Base-by-base conservation (phyloP, 1,140 invertebrate species). In the Meteorus sp. region DNA sequence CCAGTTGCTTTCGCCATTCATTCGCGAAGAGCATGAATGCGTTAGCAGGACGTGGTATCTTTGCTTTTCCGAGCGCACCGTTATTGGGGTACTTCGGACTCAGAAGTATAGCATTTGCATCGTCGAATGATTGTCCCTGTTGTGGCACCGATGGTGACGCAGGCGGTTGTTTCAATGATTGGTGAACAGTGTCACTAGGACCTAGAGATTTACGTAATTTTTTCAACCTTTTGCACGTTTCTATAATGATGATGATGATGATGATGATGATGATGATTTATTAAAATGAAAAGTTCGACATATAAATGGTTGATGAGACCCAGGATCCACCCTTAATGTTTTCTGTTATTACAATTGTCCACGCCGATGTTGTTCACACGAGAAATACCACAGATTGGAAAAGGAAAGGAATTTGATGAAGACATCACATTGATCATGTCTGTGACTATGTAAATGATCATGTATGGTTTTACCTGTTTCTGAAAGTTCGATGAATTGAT, bases 11-110 rank as follows among this genome's bases (percentile, higher is more conserved):
- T 8, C 86, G 64, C 75, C 84, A 84, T 31, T 85, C 81, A 66
- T 86, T 85, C n/a, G 85, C 85, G 58, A 85, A 87, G 0, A 87
- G 63, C 85, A 87, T 86, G 58, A 87, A 87, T 0, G 86, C 85
- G 69, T 87, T 87, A 3, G 84, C 84, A 6, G 86, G 86, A 13
- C 86, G 71, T 1, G 83, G 84, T 11, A 87, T 86, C 71, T 82
- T 84, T 58, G 70, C 72, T 61, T 79, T 79, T 53, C 59, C 63
- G 13, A 53, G 25, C 9, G 61, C 50, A 25, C 39, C 35, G 25
- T 19, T 33, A 17, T 33, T 37, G 17, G 43, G 41, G 41, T 59
- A 53, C 51, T 60, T 60, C 11, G 43, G 48, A 20, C 48, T 44
- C 20, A 39, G 44, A 8, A 44, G 22, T 1, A 35, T n/a, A 13